Percentiles rank a stretch among this genome's conserved stretches.
These are phyloP conservation scores for Chelonus formosanus DNA, from an alignment of 2,888 invertebrate genomes.

Conservation along the genomic window DNA sequence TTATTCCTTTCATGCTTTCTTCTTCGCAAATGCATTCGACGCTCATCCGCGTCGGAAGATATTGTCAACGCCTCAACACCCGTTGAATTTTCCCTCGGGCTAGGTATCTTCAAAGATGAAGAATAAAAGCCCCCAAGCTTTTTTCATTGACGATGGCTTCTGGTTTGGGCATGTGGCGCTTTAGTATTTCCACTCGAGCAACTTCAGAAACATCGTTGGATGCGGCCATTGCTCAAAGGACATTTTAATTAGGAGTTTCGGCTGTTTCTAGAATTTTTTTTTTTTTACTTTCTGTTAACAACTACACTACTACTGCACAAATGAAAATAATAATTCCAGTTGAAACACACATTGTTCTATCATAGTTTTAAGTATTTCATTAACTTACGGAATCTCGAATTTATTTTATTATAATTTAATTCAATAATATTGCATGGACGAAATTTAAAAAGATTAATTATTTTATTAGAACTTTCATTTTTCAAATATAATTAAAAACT, in stretches of 20 bases:
- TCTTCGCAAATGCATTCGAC: constrained; percentile 20
- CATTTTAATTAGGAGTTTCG: constrained; percentile 13
- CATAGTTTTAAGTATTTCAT: too few relatives aligned
- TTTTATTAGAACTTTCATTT: too few relatives aligned
- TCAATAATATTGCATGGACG: too few relatives aligned
- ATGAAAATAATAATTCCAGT: too few relatives aligned
- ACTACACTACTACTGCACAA: neutral
- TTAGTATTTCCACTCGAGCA: constrained; percentile 1
- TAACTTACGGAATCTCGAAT: too few relatives aligned
- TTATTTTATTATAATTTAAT: too few relatives aligned
- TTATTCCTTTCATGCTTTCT: constrained; percentile 6
- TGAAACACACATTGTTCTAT: too few relatives aligned
- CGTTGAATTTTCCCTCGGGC: constrained; percentile 10
- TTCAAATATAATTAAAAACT: too few relatives aligned
- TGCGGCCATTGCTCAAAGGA: constrained; percentile 14
- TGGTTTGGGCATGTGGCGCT: neutral
- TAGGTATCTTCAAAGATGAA: constrained; percentile 11
- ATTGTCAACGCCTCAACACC: constrained; percentile 32
- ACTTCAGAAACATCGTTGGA: constrained; percentile 4
- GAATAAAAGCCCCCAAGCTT: constrained; percentile 6
- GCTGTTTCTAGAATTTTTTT: neutral
- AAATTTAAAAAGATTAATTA: too few relatives aligned
- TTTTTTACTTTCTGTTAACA: neutral
- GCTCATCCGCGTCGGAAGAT: constrained; percentile 18
- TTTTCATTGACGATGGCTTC: constrained; percentile 14